phyloP scores from a whole-genome alignment of 2,797 vertebrate genomes.

The Rhadinocentrus ornatus region DNA sequence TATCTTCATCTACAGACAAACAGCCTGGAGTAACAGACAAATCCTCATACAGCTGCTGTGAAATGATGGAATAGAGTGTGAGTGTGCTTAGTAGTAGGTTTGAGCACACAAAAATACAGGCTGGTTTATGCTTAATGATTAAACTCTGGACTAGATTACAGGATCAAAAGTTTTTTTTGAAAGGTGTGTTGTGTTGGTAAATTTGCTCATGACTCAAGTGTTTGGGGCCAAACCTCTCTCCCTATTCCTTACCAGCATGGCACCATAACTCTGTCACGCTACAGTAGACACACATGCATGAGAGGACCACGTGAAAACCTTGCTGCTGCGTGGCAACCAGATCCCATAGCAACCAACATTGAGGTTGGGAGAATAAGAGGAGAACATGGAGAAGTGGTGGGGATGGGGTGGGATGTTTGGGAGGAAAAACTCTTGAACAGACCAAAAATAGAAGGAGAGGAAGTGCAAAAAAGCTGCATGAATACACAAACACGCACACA shows the following conservation, averaged over 20 bases:
- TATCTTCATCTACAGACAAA: slow-evolving; percentile 31
- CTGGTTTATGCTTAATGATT: slow-evolving; percentile 16
- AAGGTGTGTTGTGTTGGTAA: neutral
- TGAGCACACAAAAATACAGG: slow-evolving; percentile 13
- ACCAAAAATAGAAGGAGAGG: slow-evolving; percentile 47
- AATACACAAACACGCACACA: slow-evolving; percentile 31
- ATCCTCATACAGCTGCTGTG: slow-evolving; percentile 18
- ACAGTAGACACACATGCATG: slow-evolving; percentile 43
- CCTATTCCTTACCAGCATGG: slow-evolving; percentile 38
- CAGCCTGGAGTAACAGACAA: slow-evolving; percentile 48
- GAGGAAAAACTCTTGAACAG: slow-evolving; percentile 45
- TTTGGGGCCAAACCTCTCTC: slow-evolving; percentile 21
- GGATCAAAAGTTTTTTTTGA: slow-evolving; percentile 31
- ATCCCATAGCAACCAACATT: slow-evolving; percentile 84
- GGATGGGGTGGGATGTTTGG: slow-evolving; percentile 39
- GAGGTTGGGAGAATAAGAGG: slow-evolving; percentile 27
- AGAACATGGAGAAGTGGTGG: neutral
- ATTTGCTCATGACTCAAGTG: slow-evolving; percentile 18
- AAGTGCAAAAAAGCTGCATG: slow-evolving; percentile 38
- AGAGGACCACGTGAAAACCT: slow-evolving; percentile 58
- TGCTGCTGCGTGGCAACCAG: slow-evolving; percentile 77
- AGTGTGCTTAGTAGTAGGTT: slow-evolving; percentile 19
- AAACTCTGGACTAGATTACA: slow-evolving; percentile 9
- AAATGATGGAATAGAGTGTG: slow-evolving; percentile 30
- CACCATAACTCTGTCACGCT: slow-evolving; percentile 55